Percentiles rank a stretch among this genome's conserved stretches.
Conservation (phyloP, 1,140 invertebrate species). For the Pachypeltis micranthus region DNA sequence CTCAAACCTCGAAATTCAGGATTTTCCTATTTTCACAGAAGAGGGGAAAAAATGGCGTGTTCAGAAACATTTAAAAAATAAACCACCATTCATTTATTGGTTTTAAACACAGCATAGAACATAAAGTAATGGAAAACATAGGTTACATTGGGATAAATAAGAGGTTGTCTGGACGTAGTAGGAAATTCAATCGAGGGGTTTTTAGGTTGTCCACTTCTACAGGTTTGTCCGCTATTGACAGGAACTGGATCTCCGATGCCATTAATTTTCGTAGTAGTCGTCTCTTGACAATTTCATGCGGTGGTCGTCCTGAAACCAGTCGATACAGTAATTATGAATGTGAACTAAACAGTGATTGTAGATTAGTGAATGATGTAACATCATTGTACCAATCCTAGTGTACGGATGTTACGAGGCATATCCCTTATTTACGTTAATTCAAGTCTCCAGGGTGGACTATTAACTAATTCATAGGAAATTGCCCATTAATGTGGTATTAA, state of each 20-base stretch:
- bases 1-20: too few species aligned
- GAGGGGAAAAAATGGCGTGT: too few species aligned
- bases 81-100: too few species aligned
- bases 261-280: slow-evolving; percentile 2
- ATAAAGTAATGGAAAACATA: too few species aligned
- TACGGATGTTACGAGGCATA: background rate
- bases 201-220: too few species aligned
- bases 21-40: too few species aligned
- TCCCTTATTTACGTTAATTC: background rate
- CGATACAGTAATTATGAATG: background rate
- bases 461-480: background rate
- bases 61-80: too few species aligned
- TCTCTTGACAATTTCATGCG: background rate
- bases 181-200: too few species aligned
- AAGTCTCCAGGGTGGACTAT: background rate
- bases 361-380: background rate
- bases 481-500: background rate
- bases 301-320: background rate
- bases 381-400: background rate
- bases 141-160: too few species aligned
- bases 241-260: background rate
- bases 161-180: too few species aligned
- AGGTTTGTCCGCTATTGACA: too few species aligned
- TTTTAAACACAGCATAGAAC: too few species aligned
- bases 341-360: background rate